These are phyloP conservation scores for Pteruthius melanotis DNA, from an alignment of 2,113 vertebrate species.

Conservation along the genomic window DNA sequence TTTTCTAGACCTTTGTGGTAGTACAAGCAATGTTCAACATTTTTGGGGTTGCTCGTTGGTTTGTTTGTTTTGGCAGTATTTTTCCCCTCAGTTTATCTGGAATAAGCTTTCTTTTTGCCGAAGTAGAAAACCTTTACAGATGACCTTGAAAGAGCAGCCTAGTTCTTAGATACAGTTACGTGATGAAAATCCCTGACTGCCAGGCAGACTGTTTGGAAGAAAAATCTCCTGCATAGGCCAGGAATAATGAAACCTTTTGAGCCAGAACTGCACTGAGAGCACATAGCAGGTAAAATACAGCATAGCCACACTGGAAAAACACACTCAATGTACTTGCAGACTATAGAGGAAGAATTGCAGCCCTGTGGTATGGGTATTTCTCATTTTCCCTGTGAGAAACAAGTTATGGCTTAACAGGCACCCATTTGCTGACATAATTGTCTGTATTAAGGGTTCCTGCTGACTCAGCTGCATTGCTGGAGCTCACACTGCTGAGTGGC, in stretches of 20 bases:
- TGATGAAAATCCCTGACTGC: not conserved
- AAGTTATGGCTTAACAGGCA: not conserved
- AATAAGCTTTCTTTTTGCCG: not conserved
- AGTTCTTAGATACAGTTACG: not conserved
- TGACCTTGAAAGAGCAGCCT: not conserved
- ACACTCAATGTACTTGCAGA: not conserved
- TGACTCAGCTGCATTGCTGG: not conserved
- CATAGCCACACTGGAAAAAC: not conserved
- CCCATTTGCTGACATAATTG: not conserved
- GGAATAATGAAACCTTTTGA: not conserved
- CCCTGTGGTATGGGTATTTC: not conserved
- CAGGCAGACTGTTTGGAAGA: not conserved
- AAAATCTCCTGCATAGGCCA: not conserved
- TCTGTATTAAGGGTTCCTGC: not conserved
- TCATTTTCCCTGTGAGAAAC: slow-evolving; percentile 7
- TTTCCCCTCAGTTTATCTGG: not conserved
- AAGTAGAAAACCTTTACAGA: not conserved
- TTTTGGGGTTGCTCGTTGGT: not conserved
- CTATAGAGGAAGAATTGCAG: not conserved
- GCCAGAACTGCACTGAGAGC: not conserved
- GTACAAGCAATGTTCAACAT: not conserved
- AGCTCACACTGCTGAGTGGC: not conserved
- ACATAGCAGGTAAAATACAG: not conserved
- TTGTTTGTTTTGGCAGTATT: not conserved
- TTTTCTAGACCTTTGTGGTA: not conserved